phyloP scores from a whole-genome alignment of 2,888 invertebrate genomes.

The Prionchulus punctatus region DNA sequence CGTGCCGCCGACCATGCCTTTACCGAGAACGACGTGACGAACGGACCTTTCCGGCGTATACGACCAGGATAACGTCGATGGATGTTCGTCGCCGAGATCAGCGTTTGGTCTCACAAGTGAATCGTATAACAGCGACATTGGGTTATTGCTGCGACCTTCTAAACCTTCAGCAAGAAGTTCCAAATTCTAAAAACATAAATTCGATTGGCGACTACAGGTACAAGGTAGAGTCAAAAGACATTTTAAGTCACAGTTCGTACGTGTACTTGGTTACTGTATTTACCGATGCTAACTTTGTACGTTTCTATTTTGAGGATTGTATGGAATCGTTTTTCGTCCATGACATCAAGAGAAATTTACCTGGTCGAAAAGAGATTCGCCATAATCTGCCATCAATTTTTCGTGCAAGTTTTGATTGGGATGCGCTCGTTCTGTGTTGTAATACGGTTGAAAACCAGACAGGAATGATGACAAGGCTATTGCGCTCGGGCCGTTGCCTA shows the following conservation, averaged over 20 bases:
- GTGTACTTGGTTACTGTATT: too few relatives aligned
- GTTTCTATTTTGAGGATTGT: too few relatives aligned
- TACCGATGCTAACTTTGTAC: too few relatives aligned
- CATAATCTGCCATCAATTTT: slow-evolving; percentile 43
- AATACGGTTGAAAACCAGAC: slow-evolving; percentile 68
- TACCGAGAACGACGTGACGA: slow-evolving; percentile 70
- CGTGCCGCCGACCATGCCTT: slow-evolving; percentile 66
- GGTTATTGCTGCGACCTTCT: slow-evolving; percentile 64
- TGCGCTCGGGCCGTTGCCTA: slow-evolving; percentile 83
- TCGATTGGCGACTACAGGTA: too few relatives aligned
- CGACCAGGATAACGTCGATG: slow-evolving; percentile 58
- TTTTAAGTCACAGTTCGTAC: too few relatives aligned
- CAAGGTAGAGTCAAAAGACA: too few relatives aligned
- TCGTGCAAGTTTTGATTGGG: slow-evolving; percentile 56
- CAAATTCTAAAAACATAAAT: slow-evolving; percentile 37
- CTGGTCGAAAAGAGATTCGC: slow-evolving; percentile 39
- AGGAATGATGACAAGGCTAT: slow-evolving; percentile 71
- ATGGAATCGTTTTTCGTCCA: too few relatives aligned
- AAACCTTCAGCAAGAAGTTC: slow-evolving; percentile 44
- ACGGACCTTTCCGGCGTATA: slow-evolving; percentile 48
- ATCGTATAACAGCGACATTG: slow-evolving; percentile 63
- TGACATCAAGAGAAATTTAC: too few relatives aligned
- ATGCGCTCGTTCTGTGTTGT: slow-evolving; percentile 50
- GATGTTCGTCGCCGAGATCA: slow-evolving; percentile 55
- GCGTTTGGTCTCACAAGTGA: slow-evolving; percentile 66